Conservation (phyloP, 2,113 vertebrate species). For the Synchiropus splendidus region DNA sequence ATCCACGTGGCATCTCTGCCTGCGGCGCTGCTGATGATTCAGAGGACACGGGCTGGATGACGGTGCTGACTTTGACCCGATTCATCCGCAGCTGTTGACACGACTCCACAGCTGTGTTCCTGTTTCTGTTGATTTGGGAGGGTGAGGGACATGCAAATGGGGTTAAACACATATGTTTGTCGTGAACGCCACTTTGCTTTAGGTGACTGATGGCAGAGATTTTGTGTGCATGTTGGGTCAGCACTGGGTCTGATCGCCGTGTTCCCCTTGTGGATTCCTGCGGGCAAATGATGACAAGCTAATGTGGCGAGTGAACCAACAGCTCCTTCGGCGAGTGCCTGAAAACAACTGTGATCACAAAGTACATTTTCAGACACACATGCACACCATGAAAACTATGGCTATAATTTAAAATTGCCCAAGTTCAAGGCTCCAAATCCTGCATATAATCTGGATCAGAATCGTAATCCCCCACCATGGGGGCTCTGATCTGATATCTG, state of each 20-base stretch:
- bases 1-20: constrained; percentile 32
- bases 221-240: too few relatives aligned
- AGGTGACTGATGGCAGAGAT: too few relatives aligned
- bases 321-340: too few relatives aligned
- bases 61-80: constrained; percentile 45
- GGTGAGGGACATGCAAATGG: constrained; percentile 1
- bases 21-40: constrained; percentile 43
- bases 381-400: constrained; percentile 4
- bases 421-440: constrained; percentile 34
- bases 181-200: too few relatives aligned
- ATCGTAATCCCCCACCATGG: constrained; percentile 46
- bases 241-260: too few relatives aligned
- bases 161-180: too few relatives aligned
- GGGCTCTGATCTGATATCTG: constrained; percentile 41
- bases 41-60: constrained; percentile 46
- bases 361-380: constrained; percentile 9
- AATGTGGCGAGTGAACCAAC: too few relatives aligned
- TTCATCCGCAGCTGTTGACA: constrained; percentile 40
- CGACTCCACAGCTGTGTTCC: constrained; percentile 35
- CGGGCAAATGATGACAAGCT: too few relatives aligned
- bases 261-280: too few relatives aligned
- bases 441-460: constrained; percentile 50
- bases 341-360: constrained; percentile 11
- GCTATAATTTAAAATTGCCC: too few relatives aligned
- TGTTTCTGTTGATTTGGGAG: constrained; percentile 16